phyloP scores from a whole-genome alignment of 2,888 invertebrate species.

The Monoplex corrugatus region DNA sequence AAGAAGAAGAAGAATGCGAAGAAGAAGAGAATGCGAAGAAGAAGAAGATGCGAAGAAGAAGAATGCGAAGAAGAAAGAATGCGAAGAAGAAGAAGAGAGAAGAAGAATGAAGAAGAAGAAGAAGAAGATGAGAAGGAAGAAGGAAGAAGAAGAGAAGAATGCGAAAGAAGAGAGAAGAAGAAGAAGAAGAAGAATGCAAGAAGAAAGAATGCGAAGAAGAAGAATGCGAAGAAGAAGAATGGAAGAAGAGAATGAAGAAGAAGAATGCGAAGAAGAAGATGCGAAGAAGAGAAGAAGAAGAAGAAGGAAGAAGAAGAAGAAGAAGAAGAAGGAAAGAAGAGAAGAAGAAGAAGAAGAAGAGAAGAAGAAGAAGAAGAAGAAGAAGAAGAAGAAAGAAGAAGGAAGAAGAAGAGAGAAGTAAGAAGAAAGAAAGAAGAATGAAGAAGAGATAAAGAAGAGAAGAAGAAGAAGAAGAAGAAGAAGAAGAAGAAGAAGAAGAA shows the following conservation, averaged over 20 bases:
- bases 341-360: neutral
- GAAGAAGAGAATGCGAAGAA: neutral
- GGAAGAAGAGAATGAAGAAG: neutral
- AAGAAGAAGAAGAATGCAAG: neutral
- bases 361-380: neutral
- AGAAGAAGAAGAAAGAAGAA: neutral
- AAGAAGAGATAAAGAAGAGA: neutral
- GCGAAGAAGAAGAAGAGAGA: neutral
- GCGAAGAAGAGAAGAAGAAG: neutral
- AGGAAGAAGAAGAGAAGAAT: neutral
- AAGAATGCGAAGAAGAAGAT: neutral
- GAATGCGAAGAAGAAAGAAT: neutral
- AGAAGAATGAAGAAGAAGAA: neutral
- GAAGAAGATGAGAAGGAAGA: neutral
- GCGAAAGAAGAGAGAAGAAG: neutral
- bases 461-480: neutral
- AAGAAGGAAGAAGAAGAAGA: neutral
- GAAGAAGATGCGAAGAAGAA: neutral
- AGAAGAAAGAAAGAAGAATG: neutral
- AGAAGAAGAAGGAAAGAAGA: neutral
- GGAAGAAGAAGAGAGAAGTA: neutral
- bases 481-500: neutral
- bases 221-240: neutral
- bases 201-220: neutral
- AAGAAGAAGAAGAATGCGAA: too few relatives aligned